These are phyloP conservation scores for Selene dorsalis DNA, from an alignment of 2,797 vertebrate genomes.

Conservation along the genomic window DNA sequence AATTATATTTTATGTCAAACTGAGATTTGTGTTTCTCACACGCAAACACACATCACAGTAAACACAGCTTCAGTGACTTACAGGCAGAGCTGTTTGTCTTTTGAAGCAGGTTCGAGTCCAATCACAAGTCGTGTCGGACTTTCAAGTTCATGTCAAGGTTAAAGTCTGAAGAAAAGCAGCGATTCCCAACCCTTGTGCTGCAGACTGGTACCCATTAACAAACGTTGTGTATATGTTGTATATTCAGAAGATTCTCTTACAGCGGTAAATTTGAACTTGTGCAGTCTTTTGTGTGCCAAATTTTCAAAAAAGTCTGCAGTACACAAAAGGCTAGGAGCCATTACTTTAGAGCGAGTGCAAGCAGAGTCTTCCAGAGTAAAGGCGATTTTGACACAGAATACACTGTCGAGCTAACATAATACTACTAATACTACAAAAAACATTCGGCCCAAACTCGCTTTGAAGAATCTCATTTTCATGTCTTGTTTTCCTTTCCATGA, in stretches of 20 bases:
- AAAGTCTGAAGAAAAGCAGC: neutral
- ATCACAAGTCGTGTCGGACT: neutral
- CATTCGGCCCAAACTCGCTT: neutral
- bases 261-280: too few relatives aligned
- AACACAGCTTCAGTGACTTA: conserved; percentile 29
- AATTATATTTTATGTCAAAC: conserved; percentile 45
- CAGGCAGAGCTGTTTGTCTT: conserved; percentile 40
- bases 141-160: neutral
- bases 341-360: neutral
- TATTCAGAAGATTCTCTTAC: neutral
- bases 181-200: neutral
- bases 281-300: neutral
- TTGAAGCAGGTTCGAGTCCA: conserved; percentile 3
- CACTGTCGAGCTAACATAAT: too few relatives aligned
- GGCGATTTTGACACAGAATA: too few relatives aligned
- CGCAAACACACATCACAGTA: conserved; percentile 33
- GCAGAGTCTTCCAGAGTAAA: neutral
- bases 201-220: neutral
- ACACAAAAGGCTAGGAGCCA: neutral
- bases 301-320: neutral
- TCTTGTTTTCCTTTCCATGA: neutral
- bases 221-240: too few relatives aligned
- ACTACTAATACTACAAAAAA: too few relatives aligned
- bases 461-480: neutral
- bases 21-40: conserved; percentile 2